Evolutionary conservation across 2,113 vertebrate genomes (phyloP), one percentile per base, ranked within the genome.

Genomic region (Neolamprologus devosi): DNA sequence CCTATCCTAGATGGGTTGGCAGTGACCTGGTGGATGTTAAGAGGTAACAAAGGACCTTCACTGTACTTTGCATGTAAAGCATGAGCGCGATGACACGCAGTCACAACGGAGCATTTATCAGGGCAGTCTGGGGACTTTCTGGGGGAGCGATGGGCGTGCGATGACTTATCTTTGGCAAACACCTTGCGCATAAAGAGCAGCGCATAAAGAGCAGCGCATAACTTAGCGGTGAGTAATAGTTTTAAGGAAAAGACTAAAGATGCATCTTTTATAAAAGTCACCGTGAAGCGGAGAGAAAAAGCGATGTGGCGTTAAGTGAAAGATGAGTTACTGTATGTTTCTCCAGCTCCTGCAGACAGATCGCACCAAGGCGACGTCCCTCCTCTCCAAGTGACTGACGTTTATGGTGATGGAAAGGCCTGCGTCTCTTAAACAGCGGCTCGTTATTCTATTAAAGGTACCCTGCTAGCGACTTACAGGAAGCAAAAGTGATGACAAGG

Each of bases 401-500:
- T 86, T 89, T 91, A 91, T 81, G 79, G 81, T 81, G 87, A 93
- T 88, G 78, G 70, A 92, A 70, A 19, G 73, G 80, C 37, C 28
- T 19, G 17, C 45, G 55, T 87, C 53, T 84, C 51, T 83, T 90
- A 78, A 86, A 84, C 58, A 13, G 35, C 19, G 16, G 40, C 81
- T 92, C 81, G 79, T 93, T 91, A 94, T 91, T 94, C 82, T 81
- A 91, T 89, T 91, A 94, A 91, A 90, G 70, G 79, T 82, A 80
- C 58, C 90, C 51, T 87, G 80, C 80, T 85, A 88, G 92, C 33
- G 63, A 90, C 87, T 93, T 83, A 47, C 79, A 91, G 90, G 86
- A 94, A 91, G 82, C 84, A 91, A 90, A 95, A 94, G 30, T 91
- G 92, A 94, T 94, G 95, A 95, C 93, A 93, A 91, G 84, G 87